These are phyloP conservation scores for Rhynchonycteris naso DNA, from an alignment of 2,797 vertebrate genomes.

Conservation along the genomic window DNA sequence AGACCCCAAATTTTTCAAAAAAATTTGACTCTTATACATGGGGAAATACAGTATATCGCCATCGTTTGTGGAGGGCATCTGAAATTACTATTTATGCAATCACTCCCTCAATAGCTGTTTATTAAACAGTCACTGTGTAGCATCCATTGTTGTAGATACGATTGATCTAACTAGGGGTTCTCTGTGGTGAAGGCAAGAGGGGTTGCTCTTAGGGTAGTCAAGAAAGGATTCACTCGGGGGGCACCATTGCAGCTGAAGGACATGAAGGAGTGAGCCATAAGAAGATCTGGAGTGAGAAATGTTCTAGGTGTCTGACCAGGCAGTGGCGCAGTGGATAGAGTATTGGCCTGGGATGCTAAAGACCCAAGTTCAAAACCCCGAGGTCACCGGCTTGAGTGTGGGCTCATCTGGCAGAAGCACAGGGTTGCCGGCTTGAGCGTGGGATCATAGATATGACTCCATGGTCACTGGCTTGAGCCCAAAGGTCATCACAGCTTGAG, in stretches of 20 bases:
- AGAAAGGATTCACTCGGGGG: background rate
- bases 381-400: no score
- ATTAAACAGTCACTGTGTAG: background rate
- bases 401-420: no score
- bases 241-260: background rate
- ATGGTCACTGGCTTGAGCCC: no score
- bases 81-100: background rate
- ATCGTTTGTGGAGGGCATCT: background rate
- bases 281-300: background rate
- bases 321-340: no score
- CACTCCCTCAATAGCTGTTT: background rate
- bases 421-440: no score
- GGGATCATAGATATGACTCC: no score
- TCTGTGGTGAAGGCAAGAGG: background rate
- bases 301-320: background rate
- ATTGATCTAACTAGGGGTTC: background rate
- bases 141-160: background rate
- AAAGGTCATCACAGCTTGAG: no score
- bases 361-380: no score
- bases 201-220: background rate
- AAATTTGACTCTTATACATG: no score
- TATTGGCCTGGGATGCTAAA: no score
- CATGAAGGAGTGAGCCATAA: background rate
- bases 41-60: background rate
- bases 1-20: no score